Conservation (phyloP, 2,888 invertebrate species). For the Pinctada fucata region DNA sequence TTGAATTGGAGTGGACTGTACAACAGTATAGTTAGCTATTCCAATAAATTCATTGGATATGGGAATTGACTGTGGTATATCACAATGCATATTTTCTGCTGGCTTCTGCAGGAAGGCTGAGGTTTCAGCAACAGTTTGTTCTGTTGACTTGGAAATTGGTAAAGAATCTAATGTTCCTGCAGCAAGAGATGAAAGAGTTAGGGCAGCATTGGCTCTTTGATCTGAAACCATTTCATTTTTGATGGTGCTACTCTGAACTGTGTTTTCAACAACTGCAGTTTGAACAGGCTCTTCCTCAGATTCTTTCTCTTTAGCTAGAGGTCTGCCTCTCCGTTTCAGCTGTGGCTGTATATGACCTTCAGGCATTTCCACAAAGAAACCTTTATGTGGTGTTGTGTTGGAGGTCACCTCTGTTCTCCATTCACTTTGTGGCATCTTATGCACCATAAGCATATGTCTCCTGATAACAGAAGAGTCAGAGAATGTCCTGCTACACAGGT, state of each 20-base stretch:
- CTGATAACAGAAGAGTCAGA: constrained; percentile 66
- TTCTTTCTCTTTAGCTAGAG: not conserved
- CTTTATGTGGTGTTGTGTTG: constrained; percentile 6
- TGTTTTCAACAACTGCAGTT: not conserved
- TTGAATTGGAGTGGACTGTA: not conserved
- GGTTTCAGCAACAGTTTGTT: not conserved
- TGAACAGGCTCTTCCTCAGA: not conserved
- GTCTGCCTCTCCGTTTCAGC: constrained; percentile 13
- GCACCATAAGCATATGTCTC: constrained; percentile 67
- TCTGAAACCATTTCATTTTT: constrained; percentile 2
- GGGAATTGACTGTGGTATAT: not conserved
- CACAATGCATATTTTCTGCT: not conserved
- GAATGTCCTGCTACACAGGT: constrained; percentile 74
- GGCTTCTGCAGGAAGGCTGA: not conserved
- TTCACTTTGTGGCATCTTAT: constrained; percentile 59
- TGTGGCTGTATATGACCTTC: constrained; percentile 24
- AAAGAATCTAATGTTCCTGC: not conserved
- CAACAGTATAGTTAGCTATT: not conserved
- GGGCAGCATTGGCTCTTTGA: constrained; percentile 15
- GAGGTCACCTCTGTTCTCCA: constrained; percentile 60
- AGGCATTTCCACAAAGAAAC: constrained; percentile 29
- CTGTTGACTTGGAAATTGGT: not conserved
- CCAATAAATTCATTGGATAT: not conserved
- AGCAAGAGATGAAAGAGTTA: constrained; percentile 16
- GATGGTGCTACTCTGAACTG: not conserved